Conservation (phyloP, 2,888 invertebrate species). For the Amblyjoppa fuscipennis region DNA sequence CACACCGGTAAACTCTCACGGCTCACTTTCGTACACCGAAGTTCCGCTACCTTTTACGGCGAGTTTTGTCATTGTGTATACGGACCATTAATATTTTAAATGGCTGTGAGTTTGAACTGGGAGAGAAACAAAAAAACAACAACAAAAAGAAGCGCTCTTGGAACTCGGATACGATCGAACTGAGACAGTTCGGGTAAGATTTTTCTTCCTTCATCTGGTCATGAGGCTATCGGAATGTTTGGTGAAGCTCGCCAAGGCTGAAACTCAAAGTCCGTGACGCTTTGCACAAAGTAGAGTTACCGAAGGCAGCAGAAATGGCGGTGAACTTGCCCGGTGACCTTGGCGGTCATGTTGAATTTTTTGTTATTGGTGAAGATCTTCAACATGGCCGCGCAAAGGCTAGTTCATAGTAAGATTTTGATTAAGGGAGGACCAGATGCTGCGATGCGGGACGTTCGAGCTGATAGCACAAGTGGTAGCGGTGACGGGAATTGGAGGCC, state of each 20-base stretch:
- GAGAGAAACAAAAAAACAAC: neutral
- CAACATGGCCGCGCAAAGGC: too few species aligned
- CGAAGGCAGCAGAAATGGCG: too few species aligned
- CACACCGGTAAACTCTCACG: conserved; percentile 60
- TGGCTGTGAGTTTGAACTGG: neutral
- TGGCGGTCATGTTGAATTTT: too few species aligned
- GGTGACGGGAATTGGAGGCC: conserved; percentile 48
- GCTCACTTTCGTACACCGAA: conserved; percentile 60
- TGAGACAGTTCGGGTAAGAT: neutral
- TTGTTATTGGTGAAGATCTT: too few species aligned
- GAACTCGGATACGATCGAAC: neutral
- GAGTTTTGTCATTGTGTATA: neutral
- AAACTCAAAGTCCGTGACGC: too few species aligned
- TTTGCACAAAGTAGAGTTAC: too few species aligned
- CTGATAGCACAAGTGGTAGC: conserved; percentile 34
- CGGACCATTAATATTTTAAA: neutral
- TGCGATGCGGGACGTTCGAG: neutral
- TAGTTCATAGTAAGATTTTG: neutral
- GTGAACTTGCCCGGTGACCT: too few species aligned
- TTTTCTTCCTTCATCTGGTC: neutral
- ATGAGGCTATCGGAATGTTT: neutral
- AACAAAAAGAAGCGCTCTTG: neutral
- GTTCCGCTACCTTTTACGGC: conserved; percentile 39
- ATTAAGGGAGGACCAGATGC: neutral
- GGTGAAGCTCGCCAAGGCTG: neutral